Percentiles rank a stretch among this genome's conserved stretches.
phyloP scores from a whole-genome alignment of 2,888 invertebrate species.

The Nemapogon koenigi region DNA sequence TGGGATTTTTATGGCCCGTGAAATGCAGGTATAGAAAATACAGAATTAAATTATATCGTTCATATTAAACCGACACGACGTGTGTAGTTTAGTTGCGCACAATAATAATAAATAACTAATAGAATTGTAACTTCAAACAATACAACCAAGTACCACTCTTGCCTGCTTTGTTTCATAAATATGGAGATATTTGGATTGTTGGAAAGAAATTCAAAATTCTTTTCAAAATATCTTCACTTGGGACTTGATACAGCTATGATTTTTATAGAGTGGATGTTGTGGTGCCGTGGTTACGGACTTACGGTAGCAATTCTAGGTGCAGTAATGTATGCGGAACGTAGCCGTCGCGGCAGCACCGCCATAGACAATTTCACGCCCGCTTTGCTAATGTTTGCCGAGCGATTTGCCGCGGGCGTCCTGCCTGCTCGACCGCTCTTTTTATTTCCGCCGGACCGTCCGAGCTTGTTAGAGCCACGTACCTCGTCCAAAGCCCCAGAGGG shows the following conservation, averaged over 20 bases:
- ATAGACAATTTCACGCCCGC: constrained; percentile 53
- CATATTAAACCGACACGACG: background rate
- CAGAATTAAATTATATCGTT: constrained; percentile 21
- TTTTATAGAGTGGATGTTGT: no score
- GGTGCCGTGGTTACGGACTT: no score
- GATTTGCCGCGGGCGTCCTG: constrained; percentile 37
- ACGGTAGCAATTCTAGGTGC: no score
- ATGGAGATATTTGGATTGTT: no score
- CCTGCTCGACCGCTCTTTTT: constrained; percentile 18
- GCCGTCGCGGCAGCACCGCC: constrained; percentile 22
- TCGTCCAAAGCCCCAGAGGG: constrained; percentile 8
- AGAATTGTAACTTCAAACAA: no score
- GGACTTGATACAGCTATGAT: no score
- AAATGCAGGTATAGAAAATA: constrained; percentile 39
- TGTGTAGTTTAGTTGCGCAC: no score
- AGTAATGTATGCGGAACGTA: constrained; percentile 33
- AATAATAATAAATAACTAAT: no score
- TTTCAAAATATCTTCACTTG: no score
- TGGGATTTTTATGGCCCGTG: constrained; percentile 41
- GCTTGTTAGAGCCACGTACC: constrained; percentile 20
- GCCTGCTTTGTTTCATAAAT: no score
- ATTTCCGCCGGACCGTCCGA: constrained; percentile 22
- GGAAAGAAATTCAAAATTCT: no score
- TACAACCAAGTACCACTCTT: no score
- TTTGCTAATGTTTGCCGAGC: constrained; percentile 52